These are phyloP conservation scores for Bettongia penicillata DNA, from an alignment of 2,113 vertebrate species.

Conservation along the genomic window DNA sequence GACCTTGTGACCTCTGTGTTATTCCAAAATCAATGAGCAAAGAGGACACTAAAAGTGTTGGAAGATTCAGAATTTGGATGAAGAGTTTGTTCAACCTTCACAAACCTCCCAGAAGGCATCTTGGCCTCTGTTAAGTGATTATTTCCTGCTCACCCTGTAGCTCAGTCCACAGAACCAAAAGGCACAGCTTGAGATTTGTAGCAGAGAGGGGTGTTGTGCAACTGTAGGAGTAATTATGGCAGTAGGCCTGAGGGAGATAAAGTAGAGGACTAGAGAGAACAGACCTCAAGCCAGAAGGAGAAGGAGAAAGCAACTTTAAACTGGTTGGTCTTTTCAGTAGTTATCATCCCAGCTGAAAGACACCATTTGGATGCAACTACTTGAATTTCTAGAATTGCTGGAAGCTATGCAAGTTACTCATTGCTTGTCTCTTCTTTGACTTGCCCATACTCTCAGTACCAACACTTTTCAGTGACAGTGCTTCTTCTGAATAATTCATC, in stretches of 20 bases:
- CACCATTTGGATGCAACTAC: background rate
- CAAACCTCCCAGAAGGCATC: background rate
- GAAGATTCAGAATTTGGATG: background rate
- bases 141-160: background rate
- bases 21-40: background rate
- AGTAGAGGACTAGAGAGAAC: background rate
- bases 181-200: background rate
- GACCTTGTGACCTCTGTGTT: background rate
- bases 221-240: background rate
- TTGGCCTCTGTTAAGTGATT: background rate
- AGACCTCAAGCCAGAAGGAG: background rate
- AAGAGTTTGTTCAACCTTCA: background rate
- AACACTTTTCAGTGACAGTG: slow-evolving; percentile 1
- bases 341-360: slow-evolving; percentile 6
- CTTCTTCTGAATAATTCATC: background rate
- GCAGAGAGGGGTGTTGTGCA: background rate
- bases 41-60: background rate
- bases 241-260: background rate
- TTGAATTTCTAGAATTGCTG: background rate
- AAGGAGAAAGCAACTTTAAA: background rate
- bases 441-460: slow-evolving; percentile 3
- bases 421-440: background rate
- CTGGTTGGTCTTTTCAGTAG: background rate
- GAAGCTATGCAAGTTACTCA: background rate
- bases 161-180: background rate